Base-by-base conservation (phyloP, 2,888 invertebrate genomes). In the Eubasilissa splendida region DNA sequence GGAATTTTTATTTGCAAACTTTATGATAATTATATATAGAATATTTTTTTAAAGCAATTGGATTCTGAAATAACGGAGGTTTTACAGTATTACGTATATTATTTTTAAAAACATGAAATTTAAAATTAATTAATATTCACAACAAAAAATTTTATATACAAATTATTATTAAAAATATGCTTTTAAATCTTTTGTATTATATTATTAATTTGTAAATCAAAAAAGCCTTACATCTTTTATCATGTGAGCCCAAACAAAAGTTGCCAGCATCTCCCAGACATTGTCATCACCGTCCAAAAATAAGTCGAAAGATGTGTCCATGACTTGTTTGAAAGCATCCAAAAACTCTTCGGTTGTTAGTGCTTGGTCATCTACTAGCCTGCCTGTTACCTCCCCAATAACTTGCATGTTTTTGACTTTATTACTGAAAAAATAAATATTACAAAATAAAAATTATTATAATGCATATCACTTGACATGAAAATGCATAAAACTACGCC, bases 311-410 rank as follows among this genome's bases (percentile, higher is more conserved):
- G 81, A 77, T 11, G 60, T 71, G 54, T 79, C 76, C 11, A 77
- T 75, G 31, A 66, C 77, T 50, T 80, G 74, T 66, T 73, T 66
- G 53, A 83, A 58, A 10, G 60, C 42, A 1, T 75, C 71, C n/a
- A 81, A 14, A 60, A 81, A 80, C 33, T 75, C 58, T 42, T 66
- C 77, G 4, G 60, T 65, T 11, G 75, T 53, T 7, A 81, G 52
- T 7, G 56, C 52, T 50, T 71, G 22, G n/a, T 83, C 81, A 14
- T 77, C 58, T 4, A 83, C 80, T 1, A 81, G 53, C 22, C 63
- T 74, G 31, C 81, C 83, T 9, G 83, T 66, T 9, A 79, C 79
- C 56, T 80, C 77, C n/a, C 82, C 82, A 42, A 82, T 75, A 7
- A 58, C 59, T 22, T 80, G 54, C 60, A 80, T 77, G 10, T 76